Evolutionary conservation across 2,113 vertebrate genomes (phyloP).

Genomic region (Strix uralensis): DNA sequence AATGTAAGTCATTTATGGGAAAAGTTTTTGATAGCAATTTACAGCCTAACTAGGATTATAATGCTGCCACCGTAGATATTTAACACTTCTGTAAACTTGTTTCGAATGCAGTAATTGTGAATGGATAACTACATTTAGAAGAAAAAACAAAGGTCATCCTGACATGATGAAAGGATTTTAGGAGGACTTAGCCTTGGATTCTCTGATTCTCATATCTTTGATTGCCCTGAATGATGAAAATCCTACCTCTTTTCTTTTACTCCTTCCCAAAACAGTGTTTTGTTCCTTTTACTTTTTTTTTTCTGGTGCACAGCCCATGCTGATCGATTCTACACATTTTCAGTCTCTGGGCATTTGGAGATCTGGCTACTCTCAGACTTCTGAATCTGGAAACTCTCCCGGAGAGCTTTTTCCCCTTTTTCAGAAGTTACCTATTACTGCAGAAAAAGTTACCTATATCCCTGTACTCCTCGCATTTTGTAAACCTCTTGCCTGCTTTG

Average conservation of each 20-base stretch:
- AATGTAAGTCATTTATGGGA: neutral
- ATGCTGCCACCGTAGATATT: fast-evolving
- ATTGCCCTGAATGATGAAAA: neutral
- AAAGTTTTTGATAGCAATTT: neutral
- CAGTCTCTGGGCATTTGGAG: neutral
- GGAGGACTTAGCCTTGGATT: neutral
- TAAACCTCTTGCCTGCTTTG: neutral
- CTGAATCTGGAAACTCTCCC: neutral
- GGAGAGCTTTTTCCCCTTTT: neutral
- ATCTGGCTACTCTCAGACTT: neutral
- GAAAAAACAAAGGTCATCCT: neutral
- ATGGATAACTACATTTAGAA: neutral
- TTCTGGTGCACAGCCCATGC: fast-evolving
- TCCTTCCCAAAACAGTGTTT: neutral
- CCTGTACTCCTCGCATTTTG: fast-evolving
- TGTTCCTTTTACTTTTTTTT: neutral
- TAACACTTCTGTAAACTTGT: neutral
- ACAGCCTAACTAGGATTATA: neutral
- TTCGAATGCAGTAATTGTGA: neutral
- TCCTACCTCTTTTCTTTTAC: neutral
- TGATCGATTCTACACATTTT: neutral
- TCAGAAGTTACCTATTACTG: neutral
- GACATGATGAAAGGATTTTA: neutral
- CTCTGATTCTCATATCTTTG: neutral
- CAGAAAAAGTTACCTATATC: neutral